A percentile compares a stretch with the other conserved stretches of the same genome.
Conservation (phyloP, 2,113 vertebrate species). For the Cepphus grylle region DNA sequence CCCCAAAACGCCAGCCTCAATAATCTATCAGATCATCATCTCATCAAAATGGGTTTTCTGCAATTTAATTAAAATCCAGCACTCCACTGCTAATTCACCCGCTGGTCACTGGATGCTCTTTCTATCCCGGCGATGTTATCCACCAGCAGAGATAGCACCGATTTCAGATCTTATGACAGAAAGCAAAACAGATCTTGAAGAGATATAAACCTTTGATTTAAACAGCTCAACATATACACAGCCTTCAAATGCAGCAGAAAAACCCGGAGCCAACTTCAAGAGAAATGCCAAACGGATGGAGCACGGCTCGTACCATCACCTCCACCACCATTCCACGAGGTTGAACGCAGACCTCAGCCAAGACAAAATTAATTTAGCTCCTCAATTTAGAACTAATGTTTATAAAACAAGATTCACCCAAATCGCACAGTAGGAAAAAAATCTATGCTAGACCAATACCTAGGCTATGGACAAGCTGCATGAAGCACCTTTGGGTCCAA, state of each 20-base stretch:
- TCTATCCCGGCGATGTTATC: rapidly evolving
- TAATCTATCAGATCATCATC: background rate
- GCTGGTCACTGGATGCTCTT: background rate
- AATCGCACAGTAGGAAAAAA: background rate
- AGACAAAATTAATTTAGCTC: background rate
- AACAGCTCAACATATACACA: rapidly evolving
- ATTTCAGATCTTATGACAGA: background rate
- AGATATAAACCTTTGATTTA: background rate
- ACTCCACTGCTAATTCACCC: background rate
- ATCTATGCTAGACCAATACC: rapidly evolving
- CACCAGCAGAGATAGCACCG: background rate
- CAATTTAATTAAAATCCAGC: background rate
- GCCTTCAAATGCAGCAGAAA: background rate
- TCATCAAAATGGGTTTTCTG: background rate
- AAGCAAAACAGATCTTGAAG: rapidly evolving
- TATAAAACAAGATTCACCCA: background rate
- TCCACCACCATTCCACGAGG: background rate
- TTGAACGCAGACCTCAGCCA: background rate
- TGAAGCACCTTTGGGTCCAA: rapidly evolving
- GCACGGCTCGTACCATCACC: rapidly evolving
- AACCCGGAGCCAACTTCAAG: background rate
- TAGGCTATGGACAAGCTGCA: rapidly evolving
- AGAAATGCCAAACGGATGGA: rapidly evolving
- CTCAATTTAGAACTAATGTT: background rate
- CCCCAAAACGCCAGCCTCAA: background rate